Percentiles rank a stretch among this genome's conserved stretches.
These are phyloP conservation scores for Saturnia pavonia DNA, from an alignment of 2,888 invertebrate genomes.

Conservation along the genomic window DNA sequence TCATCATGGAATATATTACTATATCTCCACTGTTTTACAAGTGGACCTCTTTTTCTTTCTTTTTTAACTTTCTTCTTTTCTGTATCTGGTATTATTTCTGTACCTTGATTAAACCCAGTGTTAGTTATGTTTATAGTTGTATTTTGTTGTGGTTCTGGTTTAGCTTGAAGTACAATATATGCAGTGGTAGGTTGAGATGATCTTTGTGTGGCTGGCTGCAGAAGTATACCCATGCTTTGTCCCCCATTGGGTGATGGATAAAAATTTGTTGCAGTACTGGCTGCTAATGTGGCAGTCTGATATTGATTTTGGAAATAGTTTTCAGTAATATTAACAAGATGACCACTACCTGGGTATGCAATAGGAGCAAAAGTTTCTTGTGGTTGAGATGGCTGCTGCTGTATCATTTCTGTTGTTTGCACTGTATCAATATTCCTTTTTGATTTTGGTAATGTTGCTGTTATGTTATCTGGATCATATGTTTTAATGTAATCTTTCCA, in stretches of 20 bases:
- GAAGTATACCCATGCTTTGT: slow-evolving; percentile 71
- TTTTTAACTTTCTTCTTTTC: slow-evolving; percentile 64
- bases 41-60: slow-evolving; percentile 69
- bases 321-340: slow-evolving; percentile 75
- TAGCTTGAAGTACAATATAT: slow-evolving; percentile 71
- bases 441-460: slow-evolving; percentile 74
- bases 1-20: slow-evolving; percentile 81
- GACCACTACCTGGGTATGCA: slow-evolving; percentile 73
- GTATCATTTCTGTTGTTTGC: slow-evolving; percentile 45
- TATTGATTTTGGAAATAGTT: slow-evolving; percentile 79
- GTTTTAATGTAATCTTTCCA: slow-evolving; percentile 82
- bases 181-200: slow-evolving; percentile 67
- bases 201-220: slow-evolving; percentile 64
- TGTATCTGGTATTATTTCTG: slow-evolving; percentile 44
- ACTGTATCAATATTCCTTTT: slow-evolving; percentile 63
- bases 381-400: slow-evolving; percentile 43
- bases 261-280: slow-evolving; percentile 65
- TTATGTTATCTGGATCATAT: slow-evolving; percentile 78
- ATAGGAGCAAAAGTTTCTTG: slow-evolving; percentile 65
- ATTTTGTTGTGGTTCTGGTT: slow-evolving; percentile 65
- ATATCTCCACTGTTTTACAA: slow-evolving; percentile 81
- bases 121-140: slow-evolving; percentile 57
- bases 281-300: slow-evolving; percentile 61
- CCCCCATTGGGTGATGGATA: slow-evolving; percentile 70
- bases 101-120: slow-evolving; percentile 47